phyloP scores from a whole-genome alignment of 2,888 invertebrate genomes.

The Amphipoea lucens region DNA sequence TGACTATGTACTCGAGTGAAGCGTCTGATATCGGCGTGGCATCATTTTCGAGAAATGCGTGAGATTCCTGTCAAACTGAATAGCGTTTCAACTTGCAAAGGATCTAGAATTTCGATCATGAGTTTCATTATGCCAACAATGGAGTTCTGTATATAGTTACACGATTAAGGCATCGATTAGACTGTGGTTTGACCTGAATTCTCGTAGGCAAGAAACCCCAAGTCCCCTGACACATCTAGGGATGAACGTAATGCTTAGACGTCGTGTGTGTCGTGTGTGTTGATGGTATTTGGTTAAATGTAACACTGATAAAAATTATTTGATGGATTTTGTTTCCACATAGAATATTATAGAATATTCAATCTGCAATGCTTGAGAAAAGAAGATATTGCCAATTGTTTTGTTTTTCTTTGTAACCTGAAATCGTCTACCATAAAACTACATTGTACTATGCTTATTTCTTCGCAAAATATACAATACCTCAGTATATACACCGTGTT shows the following conservation, averaged over 20 bases:
- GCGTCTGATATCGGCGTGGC: not conserved
- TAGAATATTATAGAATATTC: too few species aligned
- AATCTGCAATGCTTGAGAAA: too few species aligned
- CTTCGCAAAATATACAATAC: too few species aligned
- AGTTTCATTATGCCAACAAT: not conserved
- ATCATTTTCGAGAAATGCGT: not conserved
- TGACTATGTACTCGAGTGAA: not conserved
- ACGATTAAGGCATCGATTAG: conserved; percentile 35
- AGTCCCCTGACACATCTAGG: conserved; percentile 1
- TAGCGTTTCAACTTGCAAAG: not conserved
- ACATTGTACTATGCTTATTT: too few species aligned
- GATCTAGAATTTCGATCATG: not conserved
- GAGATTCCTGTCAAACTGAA: not conserved
- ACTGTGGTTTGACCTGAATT: conserved; percentile 51
- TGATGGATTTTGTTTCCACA: not conserved
- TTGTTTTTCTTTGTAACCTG: too few species aligned
- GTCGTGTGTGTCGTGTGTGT: not conserved
- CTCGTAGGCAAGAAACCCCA: conserved; percentile 25
- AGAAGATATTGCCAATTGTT: too few species aligned
- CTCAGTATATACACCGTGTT: too few species aligned
- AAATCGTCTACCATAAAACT: too few species aligned
- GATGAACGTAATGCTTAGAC: not conserved
- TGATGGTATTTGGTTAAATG: not conserved
- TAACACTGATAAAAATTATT: not conserved
- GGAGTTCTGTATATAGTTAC: not conserved